Evolutionary conservation across 2,113 vertebrate genomes (phyloP).

Genomic region (Paracanthobrama guichenoti): DNA sequence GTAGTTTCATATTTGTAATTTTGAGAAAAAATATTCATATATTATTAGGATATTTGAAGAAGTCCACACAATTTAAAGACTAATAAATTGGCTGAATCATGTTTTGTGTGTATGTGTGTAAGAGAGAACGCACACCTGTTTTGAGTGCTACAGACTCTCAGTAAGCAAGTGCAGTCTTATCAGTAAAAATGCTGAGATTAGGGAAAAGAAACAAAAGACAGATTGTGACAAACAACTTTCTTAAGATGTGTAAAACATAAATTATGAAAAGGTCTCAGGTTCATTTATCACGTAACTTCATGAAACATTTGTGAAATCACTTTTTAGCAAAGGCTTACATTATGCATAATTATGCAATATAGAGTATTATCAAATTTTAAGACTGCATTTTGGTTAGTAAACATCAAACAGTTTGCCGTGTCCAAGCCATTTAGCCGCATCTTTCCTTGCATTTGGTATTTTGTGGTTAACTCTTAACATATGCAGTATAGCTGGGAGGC

Average conservation of each 20-base stretch:
- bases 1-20: too few relatives aligned
- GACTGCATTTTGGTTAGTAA: background rate
- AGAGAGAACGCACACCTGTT: slow-evolving; percentile 16
- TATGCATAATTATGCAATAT: background rate
- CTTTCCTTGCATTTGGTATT: slow-evolving; percentile 74
- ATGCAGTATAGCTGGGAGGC: slow-evolving; percentile 79
- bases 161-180: background rate
- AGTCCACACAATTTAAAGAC: background rate
- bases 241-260: background rate
- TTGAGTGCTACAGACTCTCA: slow-evolving; percentile 39
- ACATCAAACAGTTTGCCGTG: slow-evolving; percentile 28
- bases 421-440: slow-evolving; percentile 53
- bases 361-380: slow-evolving; percentile 22
- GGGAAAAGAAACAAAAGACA: background rate
- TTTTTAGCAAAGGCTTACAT: background rate
- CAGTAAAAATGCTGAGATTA: background rate
- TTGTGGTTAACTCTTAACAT: slow-evolving; percentile 84
- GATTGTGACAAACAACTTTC: background rate
- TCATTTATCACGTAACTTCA: background rate
- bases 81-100: background rate
- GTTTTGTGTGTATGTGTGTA: background rate
- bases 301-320: background rate
- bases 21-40: too few relatives aligned
- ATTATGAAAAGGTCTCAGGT: too few relatives aligned
- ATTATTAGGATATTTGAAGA: background rate